Evolutionary conservation across 2,888 invertebrate species (phyloP).

Genomic region (Lypha dubia): DNA sequence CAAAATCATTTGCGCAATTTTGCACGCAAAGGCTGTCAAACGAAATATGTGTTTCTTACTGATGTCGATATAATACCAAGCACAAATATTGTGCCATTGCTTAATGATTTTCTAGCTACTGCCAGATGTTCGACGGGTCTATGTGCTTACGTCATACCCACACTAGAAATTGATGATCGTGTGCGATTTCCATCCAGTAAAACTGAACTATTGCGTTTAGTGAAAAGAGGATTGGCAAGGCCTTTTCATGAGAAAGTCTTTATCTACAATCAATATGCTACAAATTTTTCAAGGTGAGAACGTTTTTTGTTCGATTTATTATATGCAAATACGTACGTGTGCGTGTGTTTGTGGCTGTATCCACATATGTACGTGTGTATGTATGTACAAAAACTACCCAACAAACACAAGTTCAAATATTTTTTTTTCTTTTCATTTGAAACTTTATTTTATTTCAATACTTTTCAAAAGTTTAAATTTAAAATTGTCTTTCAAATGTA

Average conservation of each 20-base stretch:
- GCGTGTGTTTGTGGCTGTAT: not conserved
- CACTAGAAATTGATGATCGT: conserved; percentile 92
- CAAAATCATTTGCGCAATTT: conserved; percentile 95
- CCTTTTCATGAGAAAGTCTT: conserved; percentile 96
- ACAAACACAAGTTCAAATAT: too few species aligned
- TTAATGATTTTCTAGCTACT: conserved; percentile 87
- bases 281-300: conserved; percentile 91
- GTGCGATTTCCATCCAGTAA: conserved; percentile 92
- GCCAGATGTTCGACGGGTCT: conserved; percentile 85
- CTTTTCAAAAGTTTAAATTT: too few species aligned
- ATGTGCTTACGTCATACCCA: conserved; percentile 95
- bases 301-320: not conserved
- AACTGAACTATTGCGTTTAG: conserved; percentile 89
- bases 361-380: not conserved
- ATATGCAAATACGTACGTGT: not conserved
- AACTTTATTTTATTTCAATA: too few species aligned
- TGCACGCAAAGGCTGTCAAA: conserved; percentile 93
- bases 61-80: conserved; percentile 95
- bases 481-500: too few species aligned
- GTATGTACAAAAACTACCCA: not conserved
- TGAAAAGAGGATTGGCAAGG: conserved; percentile 91
- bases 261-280: conserved; percentile 95
- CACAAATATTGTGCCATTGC: conserved; percentile 87
- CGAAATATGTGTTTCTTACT: conserved; percentile 91
- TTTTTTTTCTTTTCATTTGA: too few species aligned